These are phyloP conservation scores for Coelogynopora nodosa DNA, from an alignment of 2,888 invertebrate genomes.

Conservation along the genomic window DNA sequence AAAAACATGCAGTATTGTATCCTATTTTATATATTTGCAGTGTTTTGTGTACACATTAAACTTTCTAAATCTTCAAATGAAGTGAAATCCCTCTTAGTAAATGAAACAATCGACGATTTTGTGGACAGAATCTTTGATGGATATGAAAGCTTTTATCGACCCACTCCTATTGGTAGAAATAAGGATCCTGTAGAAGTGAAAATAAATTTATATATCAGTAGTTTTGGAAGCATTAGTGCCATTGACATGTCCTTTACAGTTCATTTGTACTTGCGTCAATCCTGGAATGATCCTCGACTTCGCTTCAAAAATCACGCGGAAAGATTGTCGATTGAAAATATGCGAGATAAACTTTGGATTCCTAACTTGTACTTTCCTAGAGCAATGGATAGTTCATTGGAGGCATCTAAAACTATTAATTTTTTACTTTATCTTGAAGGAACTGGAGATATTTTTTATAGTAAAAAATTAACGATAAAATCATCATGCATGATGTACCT, in stretches of 20 bases:
- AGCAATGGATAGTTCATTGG: neutral
- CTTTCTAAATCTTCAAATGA: no score
- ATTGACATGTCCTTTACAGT: conserved; percentile 43
- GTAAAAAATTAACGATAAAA: neutral
- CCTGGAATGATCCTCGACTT: conserved; percentile 35
- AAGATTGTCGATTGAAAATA: neutral
- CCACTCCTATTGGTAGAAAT: neutral
- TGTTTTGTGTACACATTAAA: no score
- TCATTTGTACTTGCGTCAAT: conserved; percentile 38
- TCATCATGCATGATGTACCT: conserved; percentile 14
- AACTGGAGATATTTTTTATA: neutral
- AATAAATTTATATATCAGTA: conserved; percentile 33
- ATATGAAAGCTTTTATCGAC: neutral
- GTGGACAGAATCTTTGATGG: neutral
- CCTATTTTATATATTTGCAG: no score
- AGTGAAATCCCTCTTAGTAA: no score
- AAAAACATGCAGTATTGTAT: no score
- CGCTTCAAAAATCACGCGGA: neutral
- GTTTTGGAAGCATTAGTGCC: conserved; percentile 8
- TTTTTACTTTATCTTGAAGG: neutral
- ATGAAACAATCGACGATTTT: conserved; percentile 11
- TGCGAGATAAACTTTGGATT: neutral
- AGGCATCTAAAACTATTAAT: neutral
- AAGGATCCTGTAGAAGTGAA: neutral
- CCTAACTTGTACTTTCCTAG: neutral